Percentiles rank a stretch among this genome's conserved stretches.
Evolutionary conservation across 1,140 invertebrate genomes (phyloP).

Genomic region (Halotydeus destructor): DNA sequence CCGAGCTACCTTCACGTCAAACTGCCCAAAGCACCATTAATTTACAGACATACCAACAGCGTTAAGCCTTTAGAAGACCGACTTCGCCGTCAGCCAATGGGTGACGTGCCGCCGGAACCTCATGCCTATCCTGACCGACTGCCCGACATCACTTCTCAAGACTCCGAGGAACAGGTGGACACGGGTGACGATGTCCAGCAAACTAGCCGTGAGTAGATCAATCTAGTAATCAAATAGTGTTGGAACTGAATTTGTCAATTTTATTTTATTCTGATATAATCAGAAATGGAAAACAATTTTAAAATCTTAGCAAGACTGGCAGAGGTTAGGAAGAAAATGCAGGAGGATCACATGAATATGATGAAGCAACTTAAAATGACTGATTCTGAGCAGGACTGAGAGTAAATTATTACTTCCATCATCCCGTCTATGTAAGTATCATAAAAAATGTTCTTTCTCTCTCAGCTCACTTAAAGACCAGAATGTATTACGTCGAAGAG

Average conservation of each 20-base stretch:
- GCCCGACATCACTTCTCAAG: background rate
- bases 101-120: too few species aligned
- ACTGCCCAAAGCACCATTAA: background rate
- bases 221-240: too few species aligned
- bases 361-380: slow-evolving; percentile 9
- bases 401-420: background rate
- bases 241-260: background rate
- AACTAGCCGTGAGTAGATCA: too few species aligned
- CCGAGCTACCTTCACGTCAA: background rate
- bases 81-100: background rate
- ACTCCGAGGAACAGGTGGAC: background rate
- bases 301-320: slow-evolving; percentile 4
- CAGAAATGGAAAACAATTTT: background rate
- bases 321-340: slow-evolving; percentile 13
- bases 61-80: background rate
- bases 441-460: background rate
- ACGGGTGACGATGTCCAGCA: background rate
- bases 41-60: background rate
- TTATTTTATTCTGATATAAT: background rate
- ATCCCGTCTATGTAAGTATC: background rate
- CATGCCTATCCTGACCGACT: too few species aligned
- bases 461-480: background rate
- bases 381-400: too few species aligned
- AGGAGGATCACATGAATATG: slow-evolving; percentile 11
- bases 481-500: background rate